These are phyloP conservation scores for Rhynchomys soricoides DNA, from an alignment of 2,113 vertebrate species.

Conservation along the genomic window DNA sequence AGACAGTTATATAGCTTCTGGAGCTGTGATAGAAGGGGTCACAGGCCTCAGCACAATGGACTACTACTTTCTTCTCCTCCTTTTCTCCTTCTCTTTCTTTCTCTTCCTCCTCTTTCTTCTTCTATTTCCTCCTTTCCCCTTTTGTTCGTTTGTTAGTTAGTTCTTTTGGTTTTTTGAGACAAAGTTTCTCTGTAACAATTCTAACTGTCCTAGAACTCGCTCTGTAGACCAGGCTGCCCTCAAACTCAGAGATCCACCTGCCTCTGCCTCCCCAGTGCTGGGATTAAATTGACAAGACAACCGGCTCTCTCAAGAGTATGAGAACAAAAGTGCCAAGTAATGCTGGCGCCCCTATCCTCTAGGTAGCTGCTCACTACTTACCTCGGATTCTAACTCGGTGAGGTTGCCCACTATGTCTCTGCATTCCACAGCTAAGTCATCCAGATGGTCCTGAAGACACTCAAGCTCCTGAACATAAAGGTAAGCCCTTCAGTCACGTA, in stretches of 20 bases:
- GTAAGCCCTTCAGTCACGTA: not conserved
- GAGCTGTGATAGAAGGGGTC: not conserved
- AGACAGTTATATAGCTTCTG: not conserved
- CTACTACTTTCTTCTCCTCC: no score
- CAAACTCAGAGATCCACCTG: no score
- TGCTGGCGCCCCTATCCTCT: not conserved
- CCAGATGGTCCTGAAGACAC: constrained; percentile 97
- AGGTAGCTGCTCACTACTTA: constrained; percentile 72
- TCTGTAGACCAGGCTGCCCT: no score
- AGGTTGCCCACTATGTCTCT: constrained; percentile 96
- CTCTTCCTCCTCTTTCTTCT: no score
- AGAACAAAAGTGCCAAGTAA: not conserved
- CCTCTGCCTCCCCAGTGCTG: no score
- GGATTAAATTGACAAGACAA: not conserved
- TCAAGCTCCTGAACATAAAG: constrained; percentile 91
- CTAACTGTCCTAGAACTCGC: no score
- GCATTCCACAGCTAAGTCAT: constrained; percentile 93
- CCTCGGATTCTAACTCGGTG: constrained; percentile 97
- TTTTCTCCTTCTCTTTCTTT: no score
- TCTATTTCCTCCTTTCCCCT: no score
- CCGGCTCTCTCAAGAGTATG: not conserved
- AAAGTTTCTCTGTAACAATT: no score
- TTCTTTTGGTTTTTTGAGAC: no score
- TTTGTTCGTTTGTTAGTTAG: no score
- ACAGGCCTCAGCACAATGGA: not conserved